Percentiles rank a stretch among this genome's conserved stretches.
phyloP scores from a whole-genome alignment of 2,797 vertebrate genomes.

The Bryconaethiops microstoma region DNA sequence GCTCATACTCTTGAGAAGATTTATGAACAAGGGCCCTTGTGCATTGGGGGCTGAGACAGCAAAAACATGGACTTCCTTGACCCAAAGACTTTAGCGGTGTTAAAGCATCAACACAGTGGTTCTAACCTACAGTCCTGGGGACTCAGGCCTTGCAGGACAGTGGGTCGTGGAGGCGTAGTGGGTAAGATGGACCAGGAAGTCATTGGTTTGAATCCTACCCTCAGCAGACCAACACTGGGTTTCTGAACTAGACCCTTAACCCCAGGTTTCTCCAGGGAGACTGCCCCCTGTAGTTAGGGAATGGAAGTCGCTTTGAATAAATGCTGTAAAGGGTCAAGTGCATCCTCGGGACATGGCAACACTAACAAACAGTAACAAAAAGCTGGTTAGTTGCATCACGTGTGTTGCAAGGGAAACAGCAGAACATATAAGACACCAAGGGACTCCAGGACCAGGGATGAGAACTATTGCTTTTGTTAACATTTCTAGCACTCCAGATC shows the following conservation, averaged over 20 bases:
- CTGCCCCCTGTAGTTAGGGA: too few species aligned
- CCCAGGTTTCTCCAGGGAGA: too few species aligned
- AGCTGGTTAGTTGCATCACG: background rate
- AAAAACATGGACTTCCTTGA: background rate
- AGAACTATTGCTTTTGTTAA: conserved; percentile 8
- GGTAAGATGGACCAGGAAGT: too few species aligned
- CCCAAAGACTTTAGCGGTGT: too few species aligned
- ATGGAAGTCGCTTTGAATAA: too few species aligned
- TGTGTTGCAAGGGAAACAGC: background rate
- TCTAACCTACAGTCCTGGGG: background rate
- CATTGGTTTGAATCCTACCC: too few species aligned
- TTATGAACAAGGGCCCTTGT: too few species aligned
- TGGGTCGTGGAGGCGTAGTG: too few species aligned
- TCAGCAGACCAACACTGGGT: too few species aligned
- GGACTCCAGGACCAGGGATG: conserved; percentile 4
- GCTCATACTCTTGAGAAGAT: too few species aligned
- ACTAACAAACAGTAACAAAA: background rate
- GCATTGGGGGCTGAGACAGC: background rate
- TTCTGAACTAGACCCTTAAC: too few species aligned
- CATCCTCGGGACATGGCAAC: background rate
- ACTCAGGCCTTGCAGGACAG: background rate
- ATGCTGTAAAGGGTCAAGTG: background rate
- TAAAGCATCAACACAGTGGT: background rate
- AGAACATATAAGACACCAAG: background rate
- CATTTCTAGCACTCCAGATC: background rate